phyloP scores from a whole-genome alignment of 2,888 invertebrate species.

The Chrysodeixis includens region DNA sequence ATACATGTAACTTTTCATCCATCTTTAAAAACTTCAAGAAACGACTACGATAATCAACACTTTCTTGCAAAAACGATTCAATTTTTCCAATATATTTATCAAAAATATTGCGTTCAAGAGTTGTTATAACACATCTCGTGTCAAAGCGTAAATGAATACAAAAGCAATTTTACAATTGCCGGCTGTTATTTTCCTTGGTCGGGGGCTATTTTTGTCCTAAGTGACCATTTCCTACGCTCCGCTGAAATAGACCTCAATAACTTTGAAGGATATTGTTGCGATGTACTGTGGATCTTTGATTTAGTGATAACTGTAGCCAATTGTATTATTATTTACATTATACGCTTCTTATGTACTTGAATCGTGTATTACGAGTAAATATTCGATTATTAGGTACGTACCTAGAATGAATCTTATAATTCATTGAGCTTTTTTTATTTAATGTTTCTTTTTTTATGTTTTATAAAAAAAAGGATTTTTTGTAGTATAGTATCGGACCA shows the following conservation, averaged over 20 bases:
- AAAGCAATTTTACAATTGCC: conserved; percentile 79
- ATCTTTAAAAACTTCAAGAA: conserved; percentile 41
- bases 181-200: conserved; percentile 74
- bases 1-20: conserved; percentile 68
- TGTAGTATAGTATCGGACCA: too few relatives aligned
- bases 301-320: neutral
- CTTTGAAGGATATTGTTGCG: conserved; percentile 19
- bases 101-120: conserved; percentile 11
- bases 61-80: neutral
- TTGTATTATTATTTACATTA: neutral
- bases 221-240: conserved; percentile 70
- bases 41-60: neutral
- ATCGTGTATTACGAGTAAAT: too few relatives aligned
- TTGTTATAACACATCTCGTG: conserved; percentile 30
- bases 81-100: conserved; percentile 6
- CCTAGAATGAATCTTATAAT: too few relatives aligned
- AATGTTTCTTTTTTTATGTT: too few relatives aligned
- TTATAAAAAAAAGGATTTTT: too few relatives aligned
- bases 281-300: neutral
- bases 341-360: too few relatives aligned
- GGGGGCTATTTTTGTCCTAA: conserved; percentile 75
- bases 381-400: too few relatives aligned
- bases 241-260: conserved; percentile 55
- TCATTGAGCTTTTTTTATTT: too few relatives aligned
- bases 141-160: conserved; percentile 53